Evolutionary conservation across 1,140 invertebrate genomes (phyloP).

Genomic region (Belonocnema kinseyi): DNA sequence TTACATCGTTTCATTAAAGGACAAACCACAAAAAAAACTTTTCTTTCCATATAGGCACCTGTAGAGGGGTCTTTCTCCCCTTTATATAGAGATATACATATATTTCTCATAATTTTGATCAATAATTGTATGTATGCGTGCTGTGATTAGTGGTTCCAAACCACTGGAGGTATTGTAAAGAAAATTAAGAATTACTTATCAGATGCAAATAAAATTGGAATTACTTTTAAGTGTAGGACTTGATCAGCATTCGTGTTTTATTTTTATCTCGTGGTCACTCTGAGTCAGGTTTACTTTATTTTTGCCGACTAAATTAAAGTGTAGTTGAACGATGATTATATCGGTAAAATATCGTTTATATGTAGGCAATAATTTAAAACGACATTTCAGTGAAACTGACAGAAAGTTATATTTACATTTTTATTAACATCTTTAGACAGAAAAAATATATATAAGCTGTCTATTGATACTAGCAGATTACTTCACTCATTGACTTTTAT

Average conservation of each 20-base stretch:
- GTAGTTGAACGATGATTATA: constrained; percentile 14
- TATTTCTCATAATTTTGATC: constrained; percentile 1
- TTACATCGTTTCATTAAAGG: too few relatives aligned
- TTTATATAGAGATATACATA: background rate
- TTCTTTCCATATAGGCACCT: background rate
- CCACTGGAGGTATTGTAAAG: background rate
- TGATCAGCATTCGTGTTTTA: background rate
- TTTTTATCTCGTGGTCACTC: background rate
- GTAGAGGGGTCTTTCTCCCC: background rate
- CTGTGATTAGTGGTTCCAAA: background rate
- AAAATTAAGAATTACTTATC: background rate
- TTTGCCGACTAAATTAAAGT: constrained; percentile 10
- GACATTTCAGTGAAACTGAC: background rate
- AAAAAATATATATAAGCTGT: too few relatives aligned
- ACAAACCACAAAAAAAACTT: constrained; percentile 3
- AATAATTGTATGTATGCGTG: constrained; percentile 15
- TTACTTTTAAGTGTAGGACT: background rate
- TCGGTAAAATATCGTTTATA: background rate
- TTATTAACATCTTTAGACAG: background rate
- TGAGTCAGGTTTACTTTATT: constrained; percentile 13
- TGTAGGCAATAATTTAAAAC: constrained; percentile 7
- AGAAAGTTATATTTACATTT: constrained; percentile 12
- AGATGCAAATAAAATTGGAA: constrained; percentile 3
- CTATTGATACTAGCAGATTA: too few relatives aligned
- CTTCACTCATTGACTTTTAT: too few relatives aligned